Evolutionary conservation across 2,888 invertebrate genomes (phyloP).

Genomic region (Leptothorax acervorum): DNA sequence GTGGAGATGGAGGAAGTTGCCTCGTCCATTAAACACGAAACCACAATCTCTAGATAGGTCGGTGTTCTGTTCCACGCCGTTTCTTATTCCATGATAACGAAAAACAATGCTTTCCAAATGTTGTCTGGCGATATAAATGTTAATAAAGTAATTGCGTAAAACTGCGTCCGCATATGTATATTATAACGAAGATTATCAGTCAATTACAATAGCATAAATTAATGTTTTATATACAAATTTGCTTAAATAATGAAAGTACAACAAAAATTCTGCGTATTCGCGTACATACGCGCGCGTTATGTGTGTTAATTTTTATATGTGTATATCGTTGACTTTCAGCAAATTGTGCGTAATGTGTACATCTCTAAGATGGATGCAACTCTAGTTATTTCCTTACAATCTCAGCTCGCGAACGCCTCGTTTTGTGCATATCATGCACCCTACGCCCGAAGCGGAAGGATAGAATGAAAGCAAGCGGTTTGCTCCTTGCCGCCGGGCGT

Average conservation of each 20-base stretch:
- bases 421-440: conserved; percentile 9
- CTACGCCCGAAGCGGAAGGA: conserved; percentile 14
- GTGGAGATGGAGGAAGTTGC: not conserved
- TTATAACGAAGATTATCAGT: not conserved
- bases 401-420: not conserved
- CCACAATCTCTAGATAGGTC: conserved; percentile 17
- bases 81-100: conserved; percentile 17
- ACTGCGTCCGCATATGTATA: not conserved
- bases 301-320: not conserved
- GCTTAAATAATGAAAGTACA: not conserved
- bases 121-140: not conserved
- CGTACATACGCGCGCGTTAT: not conserved
- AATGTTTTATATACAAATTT: not conserved
- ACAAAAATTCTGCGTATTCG: not conserved
- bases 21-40: conserved; percentile 41
- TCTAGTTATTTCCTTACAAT: not conserved
- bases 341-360: not conserved
- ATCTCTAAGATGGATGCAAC: not conserved
- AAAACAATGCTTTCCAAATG: not conserved
- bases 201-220: not conserved
- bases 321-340: not conserved
- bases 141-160: not conserved
- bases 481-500: conserved; percentile 21
- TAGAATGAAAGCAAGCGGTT: conserved; percentile 28
- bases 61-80: not conserved